phyloP scores from a whole-genome alignment of 2,113 vertebrate species.

The Eulemur rufifrons region DNA sequence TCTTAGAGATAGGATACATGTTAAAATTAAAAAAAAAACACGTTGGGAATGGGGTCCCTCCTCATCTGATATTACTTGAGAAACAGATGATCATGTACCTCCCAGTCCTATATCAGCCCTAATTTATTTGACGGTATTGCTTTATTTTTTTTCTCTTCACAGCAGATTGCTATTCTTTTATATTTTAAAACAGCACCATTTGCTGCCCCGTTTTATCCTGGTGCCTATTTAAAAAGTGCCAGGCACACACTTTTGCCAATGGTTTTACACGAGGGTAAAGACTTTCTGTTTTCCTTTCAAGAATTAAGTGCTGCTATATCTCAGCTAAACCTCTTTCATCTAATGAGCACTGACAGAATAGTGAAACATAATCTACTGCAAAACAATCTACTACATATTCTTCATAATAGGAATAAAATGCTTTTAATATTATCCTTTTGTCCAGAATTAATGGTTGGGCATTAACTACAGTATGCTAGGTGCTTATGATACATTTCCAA shows the following conservation, averaged over 20 bases:
- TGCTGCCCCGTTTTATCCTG: not conserved
- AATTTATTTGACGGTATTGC: not conserved
- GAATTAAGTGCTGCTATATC: slow-evolving; percentile 36
- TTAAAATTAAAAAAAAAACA: not conserved
- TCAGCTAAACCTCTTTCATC: slow-evolving; percentile 46
- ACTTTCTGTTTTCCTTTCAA: slow-evolving; percentile 56
- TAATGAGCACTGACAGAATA: slow-evolving; percentile 59
- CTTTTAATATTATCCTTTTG: not conserved
- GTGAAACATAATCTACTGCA: not conserved
- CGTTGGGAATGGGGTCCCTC: not conserved
- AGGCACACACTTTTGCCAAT: not conserved
- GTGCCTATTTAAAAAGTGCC: not conserved
- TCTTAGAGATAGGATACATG: not conserved
- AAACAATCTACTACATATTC: not conserved
- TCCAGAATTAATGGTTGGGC: not conserved
- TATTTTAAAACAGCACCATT: not conserved
- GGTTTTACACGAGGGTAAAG: not conserved
- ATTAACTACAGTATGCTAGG: not conserved
- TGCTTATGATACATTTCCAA: not conserved
- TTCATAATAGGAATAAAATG: not conserved
- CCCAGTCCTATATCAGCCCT: not conserved
- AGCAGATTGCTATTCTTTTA: not conserved
- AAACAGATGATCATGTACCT: not conserved
- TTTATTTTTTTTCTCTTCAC: not conserved
- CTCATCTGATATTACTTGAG: not conserved